Evolutionary conservation across 2,113 vertebrate genomes (phyloP).

Genomic region (Ciconia stormi): DNA sequence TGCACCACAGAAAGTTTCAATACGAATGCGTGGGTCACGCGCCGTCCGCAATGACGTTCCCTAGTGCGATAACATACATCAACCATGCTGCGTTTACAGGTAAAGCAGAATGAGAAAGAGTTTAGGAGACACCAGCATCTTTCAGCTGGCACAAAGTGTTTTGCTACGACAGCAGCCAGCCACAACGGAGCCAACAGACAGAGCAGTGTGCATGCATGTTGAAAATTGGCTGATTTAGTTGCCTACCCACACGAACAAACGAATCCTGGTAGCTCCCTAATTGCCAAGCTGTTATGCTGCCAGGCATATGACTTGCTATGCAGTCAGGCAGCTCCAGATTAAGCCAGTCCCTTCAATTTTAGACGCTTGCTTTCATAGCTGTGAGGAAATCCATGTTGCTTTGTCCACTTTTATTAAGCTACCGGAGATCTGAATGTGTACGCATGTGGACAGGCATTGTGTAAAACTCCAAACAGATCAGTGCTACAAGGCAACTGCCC

Average conservation of each 20-base stretch:
- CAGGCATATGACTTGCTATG: too few relatives aligned
- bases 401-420: neutral
- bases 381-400: neutral
- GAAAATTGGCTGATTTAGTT: slow-evolving; percentile 64
- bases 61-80: neutral
- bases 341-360: slow-evolving; percentile 34
- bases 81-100: neutral
- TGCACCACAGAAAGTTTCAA: neutral
- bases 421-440: neutral
- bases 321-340: slow-evolving; percentile 22
- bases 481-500: neutral
- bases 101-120: neutral
- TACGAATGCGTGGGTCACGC: neutral
- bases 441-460: neutral
- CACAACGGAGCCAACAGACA: slow-evolving; percentile 12
- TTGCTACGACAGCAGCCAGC: slow-evolving; percentile 33
- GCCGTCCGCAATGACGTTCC: neutral
- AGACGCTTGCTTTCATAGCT: slow-evolving; percentile 21
- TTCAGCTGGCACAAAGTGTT: slow-evolving; percentile 15
- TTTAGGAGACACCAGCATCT: neutral
- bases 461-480: neutral
- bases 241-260: neutral
- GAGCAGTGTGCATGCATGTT: slow-evolving; percentile 56
- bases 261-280: slow-evolving; percentile 27
- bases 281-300: slow-evolving; percentile 45